These are phyloP conservation scores for Cylloceria caligata DNA, from an alignment of 2,888 invertebrate genomes.

Conservation along the genomic window DNA sequence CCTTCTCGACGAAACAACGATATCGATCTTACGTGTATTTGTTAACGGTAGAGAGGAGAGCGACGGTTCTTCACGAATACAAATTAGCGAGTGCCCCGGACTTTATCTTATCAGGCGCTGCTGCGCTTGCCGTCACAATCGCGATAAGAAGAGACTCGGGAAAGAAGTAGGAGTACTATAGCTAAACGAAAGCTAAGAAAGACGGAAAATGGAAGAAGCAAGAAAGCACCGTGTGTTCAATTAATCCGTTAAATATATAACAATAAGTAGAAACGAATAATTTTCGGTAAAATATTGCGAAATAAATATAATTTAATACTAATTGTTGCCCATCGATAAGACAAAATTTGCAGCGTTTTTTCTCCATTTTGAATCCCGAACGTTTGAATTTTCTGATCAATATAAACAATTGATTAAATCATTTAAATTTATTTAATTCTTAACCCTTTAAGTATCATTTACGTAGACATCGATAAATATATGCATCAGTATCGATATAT, in stretches of 20 bases:
- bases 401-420: no score
- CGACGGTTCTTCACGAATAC: constrained; percentile 66
- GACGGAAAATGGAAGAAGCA: constrained; percentile 25
- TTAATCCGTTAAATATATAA: not conserved
- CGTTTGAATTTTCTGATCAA: no score
- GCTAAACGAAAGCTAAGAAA: constrained; percentile 11
- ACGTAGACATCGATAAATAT: no score
- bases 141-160: constrained; percentile 53
- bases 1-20: constrained; percentile 35
- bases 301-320: no score
- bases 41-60: constrained; percentile 51
- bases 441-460: no score
- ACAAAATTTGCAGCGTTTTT: no score
- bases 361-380: no score
- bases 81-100: constrained; percentile 62
- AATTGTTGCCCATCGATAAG: no score
- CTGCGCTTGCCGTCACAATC: constrained; percentile 61
- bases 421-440: no score
- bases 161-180: constrained; percentile 25
- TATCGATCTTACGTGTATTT: constrained; percentile 59
- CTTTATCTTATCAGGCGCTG: constrained; percentile 75
- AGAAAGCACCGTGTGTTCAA: not conserved
- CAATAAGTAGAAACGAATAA: not conserved
- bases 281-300: not conserved
- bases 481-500: no score